Base-by-base conservation (phyloP, 2,888 invertebrate species). In the Clitarchus hookeri region DNA sequence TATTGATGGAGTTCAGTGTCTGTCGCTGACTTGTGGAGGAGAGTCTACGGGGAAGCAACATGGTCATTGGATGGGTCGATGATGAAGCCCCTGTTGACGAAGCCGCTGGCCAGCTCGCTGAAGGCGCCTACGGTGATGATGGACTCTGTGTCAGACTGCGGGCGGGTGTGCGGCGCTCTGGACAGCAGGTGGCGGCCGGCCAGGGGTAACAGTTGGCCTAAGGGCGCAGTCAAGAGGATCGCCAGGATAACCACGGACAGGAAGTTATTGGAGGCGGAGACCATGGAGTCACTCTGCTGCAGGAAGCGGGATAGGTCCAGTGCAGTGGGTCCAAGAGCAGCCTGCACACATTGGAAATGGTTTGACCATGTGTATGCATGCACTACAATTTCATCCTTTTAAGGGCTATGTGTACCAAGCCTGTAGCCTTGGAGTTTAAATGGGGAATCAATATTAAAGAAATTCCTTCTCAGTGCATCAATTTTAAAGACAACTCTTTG, bases 301-400 rank as follows among this genome's bases (percentile, higher is more conserved):
- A 90, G 88, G 86, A 90, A 89, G 90, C 94, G 90, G 87, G 93
- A 93, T 89, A 92, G 90, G 89, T 94, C 94, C 88, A 94, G 91
- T 13, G 94, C 94, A 88, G 94, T 93, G 26, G 95, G 94, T 26
- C 94, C 95, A 85, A 95, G 90, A 6, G 95, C 94, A 86, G 95
- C 95, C 95, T 95, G 90, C n/a, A 91, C 91, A 82, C 16, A 65
- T 25, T n/a, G 16, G 1, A 48, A 48, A 48, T 16, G 16, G 11
- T 48, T 11, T 48, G 48, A 48, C 11, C 48, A 48, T 48, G 16
- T 48, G 12, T 36, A 36, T 4, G 36, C 36, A 36, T 36, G 4
- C 36, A 36, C 36, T 36, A 36, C 36, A 36, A 36, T 36, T 36
- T 36, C 36, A 36, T 36, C 36, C 1, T 36, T 36, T 36, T 36